Base-by-base conservation (phyloP, 2,888 invertebrate species). In the Pollenia amentaria region DNA sequence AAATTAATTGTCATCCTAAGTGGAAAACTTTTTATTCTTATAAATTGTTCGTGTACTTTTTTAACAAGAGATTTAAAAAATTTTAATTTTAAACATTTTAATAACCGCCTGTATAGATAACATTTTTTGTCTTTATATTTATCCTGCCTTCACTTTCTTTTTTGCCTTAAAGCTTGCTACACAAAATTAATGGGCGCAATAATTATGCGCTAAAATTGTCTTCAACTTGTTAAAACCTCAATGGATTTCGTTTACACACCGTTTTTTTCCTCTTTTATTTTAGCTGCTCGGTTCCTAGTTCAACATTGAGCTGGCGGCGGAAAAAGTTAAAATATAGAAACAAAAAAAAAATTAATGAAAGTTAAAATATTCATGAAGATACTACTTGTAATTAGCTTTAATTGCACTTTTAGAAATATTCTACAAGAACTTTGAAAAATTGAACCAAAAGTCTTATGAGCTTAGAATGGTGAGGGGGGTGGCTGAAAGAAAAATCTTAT, bases 201-300 rank as follows among this genome's bases (percentile, higher is more conserved):
- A 84, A 79, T 75, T 79, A 79, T 69, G 84, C 75, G 75, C 53
- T 84, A 18, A 75, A 79, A 69, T 78, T 67, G 11, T 51, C 7
- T 29, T 72, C 21, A 78, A 57, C 48, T 77, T 65, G 12, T 67
- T 65, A 40, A 57, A 84, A 69, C 18, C 73, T 62, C 14, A 73
- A 78, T 67, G 77, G 57, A 51, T 73, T 67, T 42, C 16, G 38
- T 73, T 57, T 11, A 42, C 16, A 42, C 48, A 67, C 48, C 18
- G 29, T 67, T 21, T 55, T 29, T 69, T 38, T 69, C 38, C 2
- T 0, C 38, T 29, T 29, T 29, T 29, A 4, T 29, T 29, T 29
- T 29, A 29, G 6, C 29, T 29, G 29, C 29, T 29, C 29, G 29
- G 29, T 29, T 29, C 29, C 29, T 29, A 29, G 29, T 29, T 29